A percentile compares a stretch with the other conserved stretches of the same genome.
Conservation (phyloP, 2,888 invertebrate species). For the Aricia artaxerxes region DNA sequence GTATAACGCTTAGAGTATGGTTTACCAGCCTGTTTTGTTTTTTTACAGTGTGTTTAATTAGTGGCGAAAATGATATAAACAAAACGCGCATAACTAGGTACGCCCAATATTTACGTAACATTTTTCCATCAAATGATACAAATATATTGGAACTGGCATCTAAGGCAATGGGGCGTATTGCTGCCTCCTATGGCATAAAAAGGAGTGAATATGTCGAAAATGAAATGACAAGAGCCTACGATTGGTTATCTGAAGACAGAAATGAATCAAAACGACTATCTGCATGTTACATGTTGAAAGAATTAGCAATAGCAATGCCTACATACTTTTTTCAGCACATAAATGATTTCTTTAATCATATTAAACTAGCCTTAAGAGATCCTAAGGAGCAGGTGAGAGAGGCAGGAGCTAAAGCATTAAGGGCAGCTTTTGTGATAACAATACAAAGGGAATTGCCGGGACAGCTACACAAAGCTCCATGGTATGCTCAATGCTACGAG, state of each 20-base stretch:
- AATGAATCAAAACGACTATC: slow-evolving; percentile 95
- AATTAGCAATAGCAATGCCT: slow-evolving; percentile 97
- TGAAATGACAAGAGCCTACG: slow-evolving; percentile 96
- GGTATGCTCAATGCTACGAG: slow-evolving; percentile 96
- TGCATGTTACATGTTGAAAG: slow-evolving; percentile 93
- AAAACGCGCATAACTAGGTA: slow-evolving; percentile 93
- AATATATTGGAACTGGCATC: slow-evolving; percentile 96
- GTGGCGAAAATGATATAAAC: slow-evolving; percentile 94
- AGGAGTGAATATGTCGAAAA: slow-evolving; percentile 97
- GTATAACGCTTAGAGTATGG: background rate
- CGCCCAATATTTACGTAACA: slow-evolving; percentile 93
- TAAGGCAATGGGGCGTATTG: slow-evolving; percentile 95
- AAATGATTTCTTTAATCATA: slow-evolving; percentile 93
- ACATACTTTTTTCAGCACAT: slow-evolving; percentile 98
- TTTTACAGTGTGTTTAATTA: slow-evolving; percentile 91
- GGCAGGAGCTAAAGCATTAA: slow-evolving; percentile 93
- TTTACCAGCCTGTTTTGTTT: slow-evolving; percentile 31
- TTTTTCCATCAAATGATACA: slow-evolving; percentile 93
- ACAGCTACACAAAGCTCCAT: slow-evolving; percentile 91
- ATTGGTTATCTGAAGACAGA: slow-evolving; percentile 95
- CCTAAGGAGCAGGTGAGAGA: slow-evolving; percentile 94
- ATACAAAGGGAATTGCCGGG: slow-evolving; percentile 96
- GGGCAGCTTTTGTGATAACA: slow-evolving; percentile 96
- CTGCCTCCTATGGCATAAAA: slow-evolving; percentile 93
- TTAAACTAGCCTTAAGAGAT: slow-evolving; percentile 94